Evolutionary conservation across 2,113 vertebrate species (phyloP).

Genomic region (Toxotes jaculatrix): DNA sequence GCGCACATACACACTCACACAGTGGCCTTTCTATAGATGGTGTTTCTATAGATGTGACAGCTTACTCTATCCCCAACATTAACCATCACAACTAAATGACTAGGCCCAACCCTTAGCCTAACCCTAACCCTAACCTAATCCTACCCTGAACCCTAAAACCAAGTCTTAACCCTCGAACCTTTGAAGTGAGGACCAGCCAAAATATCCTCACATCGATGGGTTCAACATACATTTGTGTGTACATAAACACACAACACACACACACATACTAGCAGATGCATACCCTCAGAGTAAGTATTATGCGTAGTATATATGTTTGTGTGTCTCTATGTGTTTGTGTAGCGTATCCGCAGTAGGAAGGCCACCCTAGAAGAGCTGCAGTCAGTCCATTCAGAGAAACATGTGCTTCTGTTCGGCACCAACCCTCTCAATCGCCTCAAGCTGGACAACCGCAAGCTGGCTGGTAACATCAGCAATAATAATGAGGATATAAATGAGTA

Average conservation of each 20-base stretch:
- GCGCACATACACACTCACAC: background rate
- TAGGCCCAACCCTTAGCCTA: background rate
- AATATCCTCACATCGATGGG: background rate
- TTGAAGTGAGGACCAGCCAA: background rate
- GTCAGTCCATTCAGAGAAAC: slow-evolving; percentile 88
- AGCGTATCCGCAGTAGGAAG: slow-evolving; percentile 90
- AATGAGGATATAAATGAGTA: background rate
- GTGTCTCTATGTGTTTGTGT: slow-evolving; percentile 17
- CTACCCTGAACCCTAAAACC: background rate
- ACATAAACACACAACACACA: no score
- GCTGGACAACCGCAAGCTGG: slow-evolving; percentile 89
- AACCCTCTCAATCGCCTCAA: slow-evolving; percentile 91
- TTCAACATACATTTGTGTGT: no score
- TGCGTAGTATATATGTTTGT: background rate
- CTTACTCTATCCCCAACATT: background rate
- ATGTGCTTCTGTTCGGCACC: slow-evolving; percentile 90
- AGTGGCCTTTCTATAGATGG: background rate
- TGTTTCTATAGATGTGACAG: background rate
- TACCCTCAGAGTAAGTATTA: background rate
- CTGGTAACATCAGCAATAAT: slow-evolving; percentile 80
- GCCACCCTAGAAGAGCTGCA: slow-evolving; percentile 92
- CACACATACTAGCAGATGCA: background rate
- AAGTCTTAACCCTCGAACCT: background rate
- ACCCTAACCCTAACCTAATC: background rate
- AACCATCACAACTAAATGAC: background rate